Conservation (phyloP, 1,140 invertebrate species). For the Sarcophaga bullata region DNA sequence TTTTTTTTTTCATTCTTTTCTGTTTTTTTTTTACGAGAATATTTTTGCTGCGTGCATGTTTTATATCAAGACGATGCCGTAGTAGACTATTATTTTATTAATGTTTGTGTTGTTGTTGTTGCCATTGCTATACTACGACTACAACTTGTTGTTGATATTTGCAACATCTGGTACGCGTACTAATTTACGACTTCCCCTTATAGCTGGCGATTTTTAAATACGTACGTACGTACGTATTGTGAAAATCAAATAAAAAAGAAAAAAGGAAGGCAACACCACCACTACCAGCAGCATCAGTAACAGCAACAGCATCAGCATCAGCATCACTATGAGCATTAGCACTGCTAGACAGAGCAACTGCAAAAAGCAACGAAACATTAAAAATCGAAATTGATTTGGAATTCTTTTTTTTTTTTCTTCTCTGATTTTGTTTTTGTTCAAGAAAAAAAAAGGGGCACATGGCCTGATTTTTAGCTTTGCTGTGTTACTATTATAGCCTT, state of each 20-base stretch:
- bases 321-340: no score
- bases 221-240: no score
- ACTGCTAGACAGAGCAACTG: background rate
- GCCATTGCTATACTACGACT: background rate
- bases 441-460: background rate
- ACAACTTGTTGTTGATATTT: background rate
- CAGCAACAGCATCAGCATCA: no score
- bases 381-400: background rate
- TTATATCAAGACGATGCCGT: background rate
- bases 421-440: no score
- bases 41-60: background rate
- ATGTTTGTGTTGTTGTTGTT: background rate
- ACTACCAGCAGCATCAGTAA: no score
- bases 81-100: no score
- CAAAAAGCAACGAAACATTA: background rate
- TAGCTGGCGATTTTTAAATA: background rate
- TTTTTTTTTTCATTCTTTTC: background rate
- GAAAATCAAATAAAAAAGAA: no score
- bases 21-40: background rate
- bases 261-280: no score
- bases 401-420: background rate
- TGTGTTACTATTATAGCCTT: background rate
- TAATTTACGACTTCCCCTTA: conserved; percentile 8
- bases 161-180: conserved; percentile 17
- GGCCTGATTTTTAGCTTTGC: background rate